Base-by-base conservation (phyloP, 2,888 invertebrate species). In the Drosophila paramelanica region DNA sequence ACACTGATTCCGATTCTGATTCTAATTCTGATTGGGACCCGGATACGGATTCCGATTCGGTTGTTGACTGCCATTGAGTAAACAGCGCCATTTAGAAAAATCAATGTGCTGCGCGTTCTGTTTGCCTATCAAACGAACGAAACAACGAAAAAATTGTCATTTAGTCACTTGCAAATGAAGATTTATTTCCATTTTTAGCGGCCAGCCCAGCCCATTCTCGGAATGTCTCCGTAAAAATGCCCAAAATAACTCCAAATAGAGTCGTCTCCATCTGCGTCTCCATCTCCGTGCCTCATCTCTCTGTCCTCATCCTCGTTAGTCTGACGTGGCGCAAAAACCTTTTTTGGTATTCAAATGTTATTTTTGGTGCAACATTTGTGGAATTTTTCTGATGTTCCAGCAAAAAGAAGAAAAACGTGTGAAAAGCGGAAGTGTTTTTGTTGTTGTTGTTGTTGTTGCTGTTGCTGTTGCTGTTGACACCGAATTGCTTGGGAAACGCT, bases 311-410 rank as follows among this genome's bases (percentile, higher is more conserved):
- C 51, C 66, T 70, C 51, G 81, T 85, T 79, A 71, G 73, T 65
- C 66, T 75, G 79, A 64, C 66, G 62, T 41, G 64, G 64, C 81
- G 68, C 56, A 78, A 85, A 81, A 83, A 79, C 79, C 82, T 73
- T 74, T 87, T 87, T 81, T 75, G 84, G 82, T 67, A 82, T 87
- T 84, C 82, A 82, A 77, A 84, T 82, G 87, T 81, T 82, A 78
- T 82, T 82, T 82, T 77, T 82, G 78, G 87, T 68, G 79, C 75
- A 75, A 68, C 85, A 75, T 81, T 85, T 85, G 81, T 66, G 79
- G 76, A 60, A 81, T 73, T 67, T 66, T 66, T 59, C 43, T 46
- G 39, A 17, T 51, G 43, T 53, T 41, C n/a, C 51, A 36, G 45
- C 43, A 42, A 47, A 33, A 10, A 14, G 33, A 49, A 57, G 59